These are phyloP conservation scores for Hydrotaea diabolus DNA, from an alignment of 2,888 invertebrate species.

Conservation along the genomic window DNA sequence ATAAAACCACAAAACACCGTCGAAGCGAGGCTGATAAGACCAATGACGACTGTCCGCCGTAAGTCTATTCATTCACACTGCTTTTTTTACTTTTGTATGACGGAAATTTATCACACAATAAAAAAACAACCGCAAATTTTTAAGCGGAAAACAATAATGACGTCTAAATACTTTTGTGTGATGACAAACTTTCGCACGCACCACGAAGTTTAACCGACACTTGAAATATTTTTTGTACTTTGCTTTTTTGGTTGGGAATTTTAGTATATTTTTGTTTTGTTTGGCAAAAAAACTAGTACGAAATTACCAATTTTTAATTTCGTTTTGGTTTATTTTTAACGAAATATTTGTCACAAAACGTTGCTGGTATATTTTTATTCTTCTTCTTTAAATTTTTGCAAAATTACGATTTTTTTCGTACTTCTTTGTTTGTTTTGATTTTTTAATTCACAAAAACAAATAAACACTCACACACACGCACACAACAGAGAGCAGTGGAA, in stretches of 20 bases:
- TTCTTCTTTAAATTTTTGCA: background rate
- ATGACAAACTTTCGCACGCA: no score
- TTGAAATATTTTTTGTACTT: background rate
- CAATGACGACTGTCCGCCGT: background rate
- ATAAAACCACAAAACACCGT: background rate
- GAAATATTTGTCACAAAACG: background rate
- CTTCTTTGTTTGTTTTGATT: constrained; percentile 18
- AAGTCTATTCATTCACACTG: background rate
- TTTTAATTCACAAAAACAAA: constrained; percentile 30
- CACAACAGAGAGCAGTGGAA: background rate
- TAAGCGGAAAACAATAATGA: background rate
- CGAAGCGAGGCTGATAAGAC: background rate
- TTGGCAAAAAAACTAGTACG: background rate
- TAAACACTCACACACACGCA: background rate
- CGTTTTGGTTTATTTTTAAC: background rate
- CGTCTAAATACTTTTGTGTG: no score
- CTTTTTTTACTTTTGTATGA: no score
- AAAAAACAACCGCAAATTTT: background rate
- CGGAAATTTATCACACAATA: background rate
- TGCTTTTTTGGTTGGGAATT: background rate
- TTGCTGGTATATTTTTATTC: constrained; percentile 19
- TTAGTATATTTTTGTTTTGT: background rate
- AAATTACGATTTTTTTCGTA: constrained; percentile 14
- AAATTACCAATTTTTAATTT: background rate
- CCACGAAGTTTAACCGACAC: background rate